A percentile compares a stretch with the other conserved stretches of the same genome.
Conservation (phyloP, 2,888 invertebrate genomes). For the Stramonita haemastoma region DNA sequence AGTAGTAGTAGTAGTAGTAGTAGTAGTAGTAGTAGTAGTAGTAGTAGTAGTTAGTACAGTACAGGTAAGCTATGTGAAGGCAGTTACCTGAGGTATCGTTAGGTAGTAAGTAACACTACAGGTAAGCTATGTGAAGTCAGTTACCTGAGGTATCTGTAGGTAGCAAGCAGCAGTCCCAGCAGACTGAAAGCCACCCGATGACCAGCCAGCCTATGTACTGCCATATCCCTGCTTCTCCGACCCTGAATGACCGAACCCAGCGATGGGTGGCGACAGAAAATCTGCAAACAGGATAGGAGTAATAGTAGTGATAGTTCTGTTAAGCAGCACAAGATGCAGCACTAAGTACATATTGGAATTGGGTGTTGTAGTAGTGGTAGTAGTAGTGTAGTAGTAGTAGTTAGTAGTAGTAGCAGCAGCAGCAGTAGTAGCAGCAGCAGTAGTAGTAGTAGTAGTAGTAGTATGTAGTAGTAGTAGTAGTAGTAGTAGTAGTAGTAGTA, state of each 20-base stretch:
- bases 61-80: not conserved
- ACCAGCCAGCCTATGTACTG: constrained; percentile 33
- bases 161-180: constrained; percentile 29
- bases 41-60: too few relatives aligned
- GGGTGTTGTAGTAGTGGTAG: not conserved
- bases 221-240: constrained; percentile 11
- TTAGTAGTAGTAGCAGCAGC: not conserved
- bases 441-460: too few relatives aligned
- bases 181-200: constrained; percentile 29
- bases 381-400: not conserved
- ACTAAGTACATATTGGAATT: not conserved
- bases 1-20: not conserved
- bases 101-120: not conserved
- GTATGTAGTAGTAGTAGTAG: not conserved
- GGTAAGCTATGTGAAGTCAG: too few relatives aligned
- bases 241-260: not conserved
- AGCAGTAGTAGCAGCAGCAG: not conserved
- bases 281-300: not conserved
- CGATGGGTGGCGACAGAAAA: not conserved
- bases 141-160: constrained; percentile 34
- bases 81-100: not conserved
- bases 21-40: too few relatives aligned
- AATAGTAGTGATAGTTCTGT: not conserved
- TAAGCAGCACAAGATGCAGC: not conserved
- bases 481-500: too few relatives aligned